Base-by-base conservation (phyloP, 1,140 invertebrate species). In the Oreohelix idahoensis region DNA sequence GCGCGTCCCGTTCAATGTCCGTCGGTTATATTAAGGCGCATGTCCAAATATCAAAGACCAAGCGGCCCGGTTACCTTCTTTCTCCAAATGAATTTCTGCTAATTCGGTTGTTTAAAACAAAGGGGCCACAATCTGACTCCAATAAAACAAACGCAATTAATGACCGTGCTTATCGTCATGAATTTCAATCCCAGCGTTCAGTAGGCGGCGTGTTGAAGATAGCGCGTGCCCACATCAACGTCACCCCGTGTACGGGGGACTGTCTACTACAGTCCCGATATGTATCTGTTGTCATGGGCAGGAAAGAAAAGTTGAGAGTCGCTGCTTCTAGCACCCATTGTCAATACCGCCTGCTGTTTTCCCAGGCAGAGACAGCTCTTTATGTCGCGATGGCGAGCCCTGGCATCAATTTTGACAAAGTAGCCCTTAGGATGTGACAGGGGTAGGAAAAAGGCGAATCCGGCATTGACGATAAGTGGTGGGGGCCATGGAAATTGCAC, bases 271-370 rank as follows among this genome's bases (percentile, higher is more conserved):
- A 29, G 63, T 17, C 5, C 63, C 5, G n/a, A 66, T 66, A 35
- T 32, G 29, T 32, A 66, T 66, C 63, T 66, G 63, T n/a, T 66
- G 23, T 11, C 63, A 32, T 1, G 32, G n/a, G 8, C n/a, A 66
- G 63, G 8, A 20, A 45, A 58, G n/a, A 66, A n/a, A 29, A 2
- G 29, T 32, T 32, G n/a, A 35, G n/a, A 66, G 63, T 32, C 63
- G 17, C 10, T 66, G 63, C 20, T 66, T 29, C 63, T 32, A 17
- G n/a, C 63, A 32, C 63, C 63, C 63, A 32, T 29, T 66, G 63
- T 66, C 63, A 66, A 66, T 66, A 66, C 63, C 63, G n/a, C 63
- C n/a, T 66, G 63, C n/a, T 66, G 63, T 11, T 17, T 66, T 29
- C 63, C 63, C 63, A 66, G n/a, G 29, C n/a, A 32, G 1, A 66